Evolutionary conservation across 2,797 vertebrate species (phyloP).

Genomic region (Thamnophis elegans): DNA sequence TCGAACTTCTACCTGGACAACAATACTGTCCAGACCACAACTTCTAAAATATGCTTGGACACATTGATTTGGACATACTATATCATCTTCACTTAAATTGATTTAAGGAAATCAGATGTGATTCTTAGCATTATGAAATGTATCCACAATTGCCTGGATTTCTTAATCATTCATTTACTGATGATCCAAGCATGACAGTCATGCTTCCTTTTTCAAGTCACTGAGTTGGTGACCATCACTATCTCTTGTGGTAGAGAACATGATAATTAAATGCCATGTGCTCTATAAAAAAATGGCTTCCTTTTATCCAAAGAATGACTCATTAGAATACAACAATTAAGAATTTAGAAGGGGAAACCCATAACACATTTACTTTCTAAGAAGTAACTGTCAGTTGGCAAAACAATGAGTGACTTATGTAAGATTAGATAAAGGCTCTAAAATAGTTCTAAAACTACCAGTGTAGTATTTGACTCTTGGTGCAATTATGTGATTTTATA

Average conservation of each 20-base stretch:
- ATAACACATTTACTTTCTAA: background rate
- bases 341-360: constrained; percentile 34
- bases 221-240: background rate
- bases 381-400: constrained; percentile 1
- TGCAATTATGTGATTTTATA: constrained; percentile 22
- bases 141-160: constrained; percentile 30
- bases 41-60: constrained; percentile 9
- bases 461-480: constrained; percentile 28
- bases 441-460: constrained; percentile 43
- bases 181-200: background rate
- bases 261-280: background rate
- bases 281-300: background rate
- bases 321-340: background rate
- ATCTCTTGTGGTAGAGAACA: background rate
- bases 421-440: constrained; percentile 1
- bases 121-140: background rate
- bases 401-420: constrained; percentile 25
- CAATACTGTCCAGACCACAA: constrained; percentile 24
- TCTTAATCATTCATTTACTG: constrained; percentile 17
- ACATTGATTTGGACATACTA: constrained; percentile 22
- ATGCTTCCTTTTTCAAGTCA: background rate
- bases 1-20: constrained; percentile 1
- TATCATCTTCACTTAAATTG: constrained; percentile 1
- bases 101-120: constrained; percentile 49
- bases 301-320: background rate